These are phyloP conservation scores for Argya squamiceps DNA, from an alignment of 2,797 vertebrate species.

Conservation along the genomic window DNA sequence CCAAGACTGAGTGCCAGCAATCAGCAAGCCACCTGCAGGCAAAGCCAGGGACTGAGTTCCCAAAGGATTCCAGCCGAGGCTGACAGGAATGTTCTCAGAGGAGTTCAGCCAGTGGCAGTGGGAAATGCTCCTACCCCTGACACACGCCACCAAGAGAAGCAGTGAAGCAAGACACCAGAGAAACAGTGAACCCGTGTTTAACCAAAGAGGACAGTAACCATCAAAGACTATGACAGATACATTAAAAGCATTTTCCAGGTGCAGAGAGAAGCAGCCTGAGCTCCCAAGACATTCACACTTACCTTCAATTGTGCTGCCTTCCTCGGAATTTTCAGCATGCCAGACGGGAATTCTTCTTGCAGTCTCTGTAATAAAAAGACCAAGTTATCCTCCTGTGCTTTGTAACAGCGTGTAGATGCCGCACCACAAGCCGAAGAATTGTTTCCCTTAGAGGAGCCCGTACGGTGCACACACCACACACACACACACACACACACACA, in stretches of 20 bases:
- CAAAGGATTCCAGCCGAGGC: neutral
- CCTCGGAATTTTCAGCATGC: neutral
- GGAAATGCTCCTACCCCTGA: neutral
- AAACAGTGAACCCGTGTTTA: neutral
- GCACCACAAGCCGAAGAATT: neutral
- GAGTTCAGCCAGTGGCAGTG: neutral
- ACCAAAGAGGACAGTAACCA: neutral
- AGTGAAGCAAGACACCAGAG: neutral
- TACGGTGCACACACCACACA: too few species aligned
- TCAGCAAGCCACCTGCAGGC: neutral
- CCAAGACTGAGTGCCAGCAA: neutral
- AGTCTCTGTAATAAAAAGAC: neutral
- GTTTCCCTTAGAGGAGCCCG: neutral
- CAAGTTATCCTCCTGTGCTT: neutral
- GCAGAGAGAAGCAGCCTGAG: neutral
- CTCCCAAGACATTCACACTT: neutral
- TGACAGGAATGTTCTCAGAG: neutral
- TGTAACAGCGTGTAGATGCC: neutral
- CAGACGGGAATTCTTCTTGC: neutral
- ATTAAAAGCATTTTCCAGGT: neutral
- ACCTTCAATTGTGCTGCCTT: neutral
- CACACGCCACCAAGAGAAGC: neutral
- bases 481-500: neutral
- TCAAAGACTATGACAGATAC: rapidly evolving
- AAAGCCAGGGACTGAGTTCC: neutral